Evolutionary conservation across 1,140 invertebrate species (phyloP).

Genomic region (Oryctes rhinoceros): DNA sequence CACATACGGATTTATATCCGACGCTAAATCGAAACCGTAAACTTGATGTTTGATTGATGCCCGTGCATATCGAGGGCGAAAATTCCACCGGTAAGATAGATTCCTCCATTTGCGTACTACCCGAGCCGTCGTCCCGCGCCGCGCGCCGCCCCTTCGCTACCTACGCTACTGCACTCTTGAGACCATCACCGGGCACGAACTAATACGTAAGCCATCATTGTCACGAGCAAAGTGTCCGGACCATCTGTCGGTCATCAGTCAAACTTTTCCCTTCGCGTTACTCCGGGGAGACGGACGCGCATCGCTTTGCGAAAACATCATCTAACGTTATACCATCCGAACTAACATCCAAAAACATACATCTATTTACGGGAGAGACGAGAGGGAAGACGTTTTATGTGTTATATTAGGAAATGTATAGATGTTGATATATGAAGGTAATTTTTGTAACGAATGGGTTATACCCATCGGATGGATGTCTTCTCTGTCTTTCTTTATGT

Average conservation of each 20-base stretch:
- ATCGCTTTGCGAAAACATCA: conserved; percentile 38
- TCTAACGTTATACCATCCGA: conserved; percentile 28
- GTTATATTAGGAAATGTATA: conserved; percentile 37
- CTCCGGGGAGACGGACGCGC: conserved; percentile 24
- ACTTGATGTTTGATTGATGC: conserved; percentile 47
- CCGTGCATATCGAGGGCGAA: conserved; percentile 34
- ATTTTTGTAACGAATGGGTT: conserved; percentile 35
- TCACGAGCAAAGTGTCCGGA: conserved; percentile 44
- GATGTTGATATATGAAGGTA: conserved; percentile 32
- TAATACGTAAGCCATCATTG: conserved; percentile 51
- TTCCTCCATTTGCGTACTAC: conserved; percentile 48
- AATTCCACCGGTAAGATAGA: conserved; percentile 40
- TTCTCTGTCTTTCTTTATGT: conserved; percentile 34
- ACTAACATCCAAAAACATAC: conserved; percentile 35
- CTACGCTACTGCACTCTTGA: conserved; percentile 40
- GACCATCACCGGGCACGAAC: conserved; percentile 42
- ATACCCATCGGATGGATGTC: conserved; percentile 14
- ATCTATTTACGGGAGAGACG: conserved; percentile 22
- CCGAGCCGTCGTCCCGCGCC: conserved; percentile 28
- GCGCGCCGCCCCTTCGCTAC: not conserved
- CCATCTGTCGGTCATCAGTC: conserved; percentile 45
- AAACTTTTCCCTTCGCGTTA: conserved; percentile 43
- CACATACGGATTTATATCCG: conserved; percentile 8
- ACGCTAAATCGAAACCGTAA: conserved; percentile 35
- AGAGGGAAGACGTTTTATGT: conserved; percentile 5